Conservation (phyloP, 2,797 vertebrate genomes). For the Sebastes matsubarae region DNA sequence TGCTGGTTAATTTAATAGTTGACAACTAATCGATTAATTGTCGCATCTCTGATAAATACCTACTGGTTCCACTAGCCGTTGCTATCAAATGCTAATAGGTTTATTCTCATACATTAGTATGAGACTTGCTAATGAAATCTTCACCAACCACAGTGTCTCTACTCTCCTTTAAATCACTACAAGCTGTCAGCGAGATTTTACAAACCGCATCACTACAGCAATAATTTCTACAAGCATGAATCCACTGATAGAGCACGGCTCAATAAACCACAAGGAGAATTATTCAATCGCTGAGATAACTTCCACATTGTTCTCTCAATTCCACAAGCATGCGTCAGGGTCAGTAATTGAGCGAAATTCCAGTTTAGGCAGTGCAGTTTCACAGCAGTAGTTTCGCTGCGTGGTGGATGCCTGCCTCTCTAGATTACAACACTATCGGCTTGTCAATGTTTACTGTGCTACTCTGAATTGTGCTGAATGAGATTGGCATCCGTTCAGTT, state of each 20-base stretch:
- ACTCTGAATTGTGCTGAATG: conserved; percentile 32
- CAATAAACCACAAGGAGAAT: conserved; percentile 9
- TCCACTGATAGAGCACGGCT: conserved; percentile 21
- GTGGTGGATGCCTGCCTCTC: conserved; percentile 25
- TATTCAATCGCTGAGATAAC: conserved; percentile 27
- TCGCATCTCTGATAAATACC: background rate
- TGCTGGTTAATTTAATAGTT: too few species aligned
- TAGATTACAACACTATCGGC: conserved; percentile 50
- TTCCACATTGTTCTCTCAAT: conserved; percentile 53
- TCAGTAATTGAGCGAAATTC: conserved; percentile 59
- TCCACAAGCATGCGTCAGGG: conserved; percentile 67
- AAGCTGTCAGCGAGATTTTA: background rate
- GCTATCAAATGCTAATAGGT: background rate
- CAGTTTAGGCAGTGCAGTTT: conserved; percentile 64
- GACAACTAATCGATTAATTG: too few species aligned
- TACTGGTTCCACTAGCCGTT: background rate
- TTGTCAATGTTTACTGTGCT: conserved; percentile 44
- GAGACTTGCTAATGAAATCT: background rate
- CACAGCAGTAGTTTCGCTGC: conserved; percentile 51
- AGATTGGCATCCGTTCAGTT: conserved; percentile 39
- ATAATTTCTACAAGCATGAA: background rate
- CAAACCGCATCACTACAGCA: background rate
- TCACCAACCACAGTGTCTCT: background rate
- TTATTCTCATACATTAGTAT: background rate
- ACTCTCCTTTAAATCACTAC: background rate